Conservation (phyloP, 2,797 vertebrate genomes). For the Pseudochirops corinnae region DNA sequence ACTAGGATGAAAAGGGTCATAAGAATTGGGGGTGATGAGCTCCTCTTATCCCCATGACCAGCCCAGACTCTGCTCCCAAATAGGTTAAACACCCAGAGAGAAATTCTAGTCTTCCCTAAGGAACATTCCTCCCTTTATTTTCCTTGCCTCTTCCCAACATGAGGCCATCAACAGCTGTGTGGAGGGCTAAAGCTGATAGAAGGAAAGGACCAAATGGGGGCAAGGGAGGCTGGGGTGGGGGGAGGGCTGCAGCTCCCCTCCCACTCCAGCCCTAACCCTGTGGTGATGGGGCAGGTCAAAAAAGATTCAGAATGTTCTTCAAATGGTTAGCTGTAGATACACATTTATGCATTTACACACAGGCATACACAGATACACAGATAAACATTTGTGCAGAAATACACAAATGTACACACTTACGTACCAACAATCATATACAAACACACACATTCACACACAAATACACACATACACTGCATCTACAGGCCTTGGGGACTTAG, state of each 20-base stretch:
- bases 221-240: neutral
- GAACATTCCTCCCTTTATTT: neutral
- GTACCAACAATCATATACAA: neutral
- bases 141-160: neutral
- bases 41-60: neutral
- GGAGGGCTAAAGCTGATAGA: neutral
- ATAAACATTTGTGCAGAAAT: neutral
- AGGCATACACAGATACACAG: slow-evolving; percentile 8
- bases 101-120: neutral
- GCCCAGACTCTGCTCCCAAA: neutral
- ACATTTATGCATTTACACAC: neutral
- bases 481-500: neutral
- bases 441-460: neutral
- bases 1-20: neutral
- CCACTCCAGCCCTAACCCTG: neutral
- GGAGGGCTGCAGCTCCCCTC: neutral
- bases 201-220: neutral
- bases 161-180: neutral
- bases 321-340: neutral
- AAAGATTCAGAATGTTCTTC: neutral
- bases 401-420: neutral
- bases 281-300: neutral
- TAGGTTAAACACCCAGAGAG: too few relatives aligned
- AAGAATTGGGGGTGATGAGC: neutral
- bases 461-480: neutral